Evolutionary conservation across 1,140 invertebrate genomes (phyloP), one percentile per base, ranked within the genome.

Genomic region (Chrysomallon squamiferum): DNA sequence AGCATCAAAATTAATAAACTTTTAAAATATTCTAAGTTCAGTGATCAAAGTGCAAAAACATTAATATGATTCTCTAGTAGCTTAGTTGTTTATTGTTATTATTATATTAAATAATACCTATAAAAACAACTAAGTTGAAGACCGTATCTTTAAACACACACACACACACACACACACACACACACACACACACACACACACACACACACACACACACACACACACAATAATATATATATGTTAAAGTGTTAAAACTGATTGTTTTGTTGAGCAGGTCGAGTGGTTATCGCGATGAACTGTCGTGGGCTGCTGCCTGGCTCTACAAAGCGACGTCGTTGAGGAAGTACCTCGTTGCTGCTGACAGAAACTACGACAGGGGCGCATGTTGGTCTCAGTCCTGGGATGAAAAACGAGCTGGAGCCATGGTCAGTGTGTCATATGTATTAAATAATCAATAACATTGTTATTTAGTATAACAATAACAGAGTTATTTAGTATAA

Each of bases 231-330:
- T n/a, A n/a, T n/a, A n/a, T n/a, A n/a, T n/a, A n/a, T n/a, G n/a
- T n/a, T n/a, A n/a, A n/a, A n/a, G n/a, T n/a, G n/a, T n/a, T n/a
- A n/a, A n/a, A n/a, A n/a, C n/a, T n/a, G n/a, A n/a, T n/a, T n/a
- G n/a, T n/a, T 30, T 54, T 54, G 1, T 62, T 49, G 38, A 3
- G 15, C 57, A 71, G 70, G 45, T 72, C 70, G 3, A 58, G 38
- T 20, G 56, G 87, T 50, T 90, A 89, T 69, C 88, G 87, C 1
- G 90, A 91, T 73, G 90, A 91, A 68, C 77, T 91, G 56, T 88
- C 2, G 0, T 91, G 89, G 89, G 88, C 89, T 0, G 89, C 89
- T 0, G 81, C 86, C 3, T 91, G 90, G 90, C 77, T 91, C 6
- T 90, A 87, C 81, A 86, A 87, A 61, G 89, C 89, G 5, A 90